Base-by-base conservation (phyloP, 2,797 vertebrate species). In the Parauchenoglanis punctatus region DNA sequence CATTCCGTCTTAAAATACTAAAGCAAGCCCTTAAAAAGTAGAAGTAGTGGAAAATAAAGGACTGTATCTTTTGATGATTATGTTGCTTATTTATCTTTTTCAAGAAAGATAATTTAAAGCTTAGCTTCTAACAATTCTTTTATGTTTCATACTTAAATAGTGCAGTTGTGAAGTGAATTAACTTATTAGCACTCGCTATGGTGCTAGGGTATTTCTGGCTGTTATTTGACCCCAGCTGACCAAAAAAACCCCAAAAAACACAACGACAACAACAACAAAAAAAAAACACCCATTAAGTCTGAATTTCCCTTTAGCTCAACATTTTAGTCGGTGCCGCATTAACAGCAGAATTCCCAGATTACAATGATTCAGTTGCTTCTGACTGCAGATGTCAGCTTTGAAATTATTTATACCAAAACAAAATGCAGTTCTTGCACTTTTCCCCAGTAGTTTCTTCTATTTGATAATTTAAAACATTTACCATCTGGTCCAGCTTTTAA, bases 341-440 rank as follows among this genome's bases (percentile, higher is more conserved):
- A 44, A 61, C 78, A 63, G 20, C 0, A 59, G 23, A 52, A 23
- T 28, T 46, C 25, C 7, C 46, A 68, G 7, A 52, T 68, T 31
- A 52, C 13, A 2, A 46, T 46, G 8, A 83, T 54, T 54, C 17
- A 67, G 44, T 52, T 83, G 81, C 63, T 83, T n/a, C n/a, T n/a
- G 35, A 44, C 31, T 25, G 58, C 58, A 81, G 78, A 81, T 63
- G 56, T 44, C 78, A 4, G 78, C 58, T 46, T 31, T 68, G 1
- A 83, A 68, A 68, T 7, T 52, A 10, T 67, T 83, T 28, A 67
- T 52, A 63, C 25, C 35, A 61, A 81, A 63, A 25, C 78, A 81
- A 25, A 63, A 81, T 65, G 17, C 15, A 31, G 65, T 72, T 35
- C 12, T 65, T 67, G 49, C 12, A 84, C 31, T 25, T 67, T 83